Base-by-base conservation (phyloP, 92 coral and sea anemone genomes). In the Hydrozoanthus gracilis region DNA sequence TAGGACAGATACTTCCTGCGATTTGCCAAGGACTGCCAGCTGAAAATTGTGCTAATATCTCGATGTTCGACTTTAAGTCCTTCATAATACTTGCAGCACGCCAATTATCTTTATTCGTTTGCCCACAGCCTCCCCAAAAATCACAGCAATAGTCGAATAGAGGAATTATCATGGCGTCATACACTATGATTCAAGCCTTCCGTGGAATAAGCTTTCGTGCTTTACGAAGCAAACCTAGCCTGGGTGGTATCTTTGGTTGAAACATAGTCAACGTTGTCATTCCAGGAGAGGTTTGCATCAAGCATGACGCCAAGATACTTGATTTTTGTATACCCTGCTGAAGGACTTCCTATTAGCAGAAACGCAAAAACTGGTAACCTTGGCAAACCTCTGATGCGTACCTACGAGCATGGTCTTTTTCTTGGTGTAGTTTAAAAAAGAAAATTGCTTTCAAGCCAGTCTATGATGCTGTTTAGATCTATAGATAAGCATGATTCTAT, bases 251-350 rank as follows among this genome's bases (percentile, higher is more conserved):
- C n/a, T 55, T 87, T 90, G 4, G 68, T 11, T 1, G 79, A 55
- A 27, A 90, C 74, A 15, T 82, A 73, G 9, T 86, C 79, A 17
- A 64, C 79, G 79, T 90, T 62, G 8, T 80, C 88, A 51, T 86
- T 84, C 83, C 83, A 87, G 15, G 88, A 4, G 5, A 91, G 91
- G 66, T 79, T 61, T 77, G 91, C 87, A 44, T 91, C 93, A n/a
- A 88, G 70, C 56, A 91, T 69, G 11, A 83, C 88, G 1, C 93
- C 91, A 17, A 88, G 85, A 47, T 88, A 91, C 49, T 91, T 91
- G 58, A 91, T 87, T 58, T 27, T 88, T 49, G 44, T 79, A 88
- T 9, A 91, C 92, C 44, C 94, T 84, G 44, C 54, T 79, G 20
- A 91, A 50, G 27, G 17, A 20, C 6, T 15, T 66, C 20, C 83